These are phyloP conservation scores for Hyposmocoma kahamanoa DNA, from an alignment of 1,140 invertebrate genomes.

Conservation along the genomic window DNA sequence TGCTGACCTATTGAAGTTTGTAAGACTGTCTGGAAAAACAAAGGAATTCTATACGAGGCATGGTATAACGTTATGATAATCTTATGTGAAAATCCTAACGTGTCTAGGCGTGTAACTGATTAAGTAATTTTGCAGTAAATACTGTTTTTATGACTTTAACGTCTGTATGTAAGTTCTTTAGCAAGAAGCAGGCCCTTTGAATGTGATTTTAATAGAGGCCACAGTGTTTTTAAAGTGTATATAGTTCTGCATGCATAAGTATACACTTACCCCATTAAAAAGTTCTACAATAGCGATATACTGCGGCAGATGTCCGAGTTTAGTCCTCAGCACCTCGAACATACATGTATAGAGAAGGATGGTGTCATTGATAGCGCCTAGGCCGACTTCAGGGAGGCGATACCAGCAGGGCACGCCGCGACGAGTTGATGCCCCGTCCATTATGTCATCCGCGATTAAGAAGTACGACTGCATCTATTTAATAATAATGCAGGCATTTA, in stretches of 20 bases:
- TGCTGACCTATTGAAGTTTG: conserved; percentile 85
- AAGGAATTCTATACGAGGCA: too few relatives aligned
- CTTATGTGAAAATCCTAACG: too few relatives aligned
- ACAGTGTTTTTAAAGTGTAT: too few relatives aligned
- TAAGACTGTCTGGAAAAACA: conserved; percentile 52
- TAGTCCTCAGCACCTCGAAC: conserved; percentile 82
- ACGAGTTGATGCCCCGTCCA: conserved; percentile 88
- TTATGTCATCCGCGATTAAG: conserved; percentile 92
- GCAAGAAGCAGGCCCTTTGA: too few relatives aligned
- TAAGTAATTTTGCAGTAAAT: too few relatives aligned
- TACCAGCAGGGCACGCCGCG: conserved; percentile 95
- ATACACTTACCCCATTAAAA: conserved; percentile 82
- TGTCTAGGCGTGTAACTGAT: too few relatives aligned
- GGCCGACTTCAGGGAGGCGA: conserved; percentile 83
- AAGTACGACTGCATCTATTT: conserved; percentile 87
- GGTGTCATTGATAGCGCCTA: conserved; percentile 91
- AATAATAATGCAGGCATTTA: conserved; percentile 4
- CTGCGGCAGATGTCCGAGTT: conserved; percentile 83
- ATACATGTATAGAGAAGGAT: conserved; percentile 66
- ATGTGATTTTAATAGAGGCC: too few relatives aligned
- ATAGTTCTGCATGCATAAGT: neutral
- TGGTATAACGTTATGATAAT: too few relatives aligned
- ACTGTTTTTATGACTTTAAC: too few relatives aligned
- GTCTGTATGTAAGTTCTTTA: too few relatives aligned
- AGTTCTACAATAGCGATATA: conserved; percentile 86